Evolutionary conservation across 2,888 invertebrate species (phyloP), one percentile per base, ranked within the genome.

Genomic region (Drosophila buzzatii): DNA sequence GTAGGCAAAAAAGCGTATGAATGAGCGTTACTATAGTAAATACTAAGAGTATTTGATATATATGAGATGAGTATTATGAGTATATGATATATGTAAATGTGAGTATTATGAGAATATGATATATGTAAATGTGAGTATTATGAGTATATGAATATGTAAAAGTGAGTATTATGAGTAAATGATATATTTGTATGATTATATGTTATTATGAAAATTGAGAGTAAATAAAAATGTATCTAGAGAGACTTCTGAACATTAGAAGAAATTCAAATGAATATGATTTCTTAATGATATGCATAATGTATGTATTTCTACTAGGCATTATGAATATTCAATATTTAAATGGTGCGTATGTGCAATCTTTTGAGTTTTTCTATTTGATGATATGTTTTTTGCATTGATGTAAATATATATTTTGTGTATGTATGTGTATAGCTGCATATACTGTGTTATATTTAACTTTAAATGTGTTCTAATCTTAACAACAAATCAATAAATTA

Each of bases 1-100:
- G 63, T 73, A 76, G 62, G 35, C 45, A 64, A 59, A 20, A 10
- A 64, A 68, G 77, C 77, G 56, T 39, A 57, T 47, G 27, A 47
- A 39, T 59, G 58, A 39, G 37, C 27, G 3, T 14, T 18, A 27
- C 27, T 58, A n/a, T 45, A 37, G 35, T 23, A 23, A 58, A 12
- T 23, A 45, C 10, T 58, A 58, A n/a, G 23, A 58, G 35, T 37
- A 23, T 20, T 37, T 27, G 39, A n/a, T 45, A 45, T 23, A 23
- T 12, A 8, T 14, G 3, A 45, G 23, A 9, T 27, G 16, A 27
- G 1, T 27, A 27, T 27, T 27, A 9, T 47, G 27, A 9, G 7
- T 14, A 47, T n/a, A 3, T 4, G 47, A 35, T 35, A 35, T 23
- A 23, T 23, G 23, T 23, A 23, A 23, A 23, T 23, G 10, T 42